A percentile compares a stretch with the other conserved stretches of the same genome.
Evolutionary conservation across 2,113 vertebrate genomes (phyloP).

Genomic region (Urocolius indicus): DNA sequence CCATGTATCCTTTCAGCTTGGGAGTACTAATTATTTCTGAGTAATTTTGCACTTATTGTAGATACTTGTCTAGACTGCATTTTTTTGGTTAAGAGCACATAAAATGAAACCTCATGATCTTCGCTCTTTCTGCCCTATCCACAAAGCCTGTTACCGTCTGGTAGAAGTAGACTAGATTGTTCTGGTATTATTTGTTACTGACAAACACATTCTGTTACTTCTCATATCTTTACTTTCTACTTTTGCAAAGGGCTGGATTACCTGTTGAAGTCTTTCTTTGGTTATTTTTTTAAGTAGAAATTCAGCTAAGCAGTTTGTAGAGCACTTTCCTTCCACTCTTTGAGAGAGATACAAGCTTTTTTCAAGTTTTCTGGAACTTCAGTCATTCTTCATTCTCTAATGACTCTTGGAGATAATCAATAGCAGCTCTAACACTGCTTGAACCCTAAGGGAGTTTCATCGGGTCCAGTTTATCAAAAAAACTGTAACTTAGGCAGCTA

Average conservation of each 20-base stretch:
- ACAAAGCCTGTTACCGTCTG: not conserved
- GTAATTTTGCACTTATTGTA: not conserved
- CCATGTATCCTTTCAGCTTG: not conserved
- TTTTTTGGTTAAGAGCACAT: not conserved
- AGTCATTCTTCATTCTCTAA: not conserved
- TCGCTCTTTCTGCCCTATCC: not conserved
- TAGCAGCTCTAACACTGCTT: not conserved
- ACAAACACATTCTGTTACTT: not conserved
- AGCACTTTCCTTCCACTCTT: not conserved
- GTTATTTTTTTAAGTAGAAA: not conserved
- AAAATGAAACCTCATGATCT: not conserved
- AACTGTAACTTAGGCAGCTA: not conserved
- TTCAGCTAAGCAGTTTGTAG: not conserved
- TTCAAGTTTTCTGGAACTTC: not conserved
- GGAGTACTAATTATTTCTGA: not conserved
- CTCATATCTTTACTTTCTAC: not conserved
- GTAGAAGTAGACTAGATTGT: not conserved
- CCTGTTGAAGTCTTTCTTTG: not conserved
- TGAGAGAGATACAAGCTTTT: not conserved
- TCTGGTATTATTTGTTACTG: not conserved
- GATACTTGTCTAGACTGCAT: not conserved
- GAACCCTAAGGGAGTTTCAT: not conserved
- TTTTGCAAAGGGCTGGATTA: not conserved
- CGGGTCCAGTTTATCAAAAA: not conserved
- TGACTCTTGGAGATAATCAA: not conserved